A percentile compares a stretch with the other conserved stretches of the same genome.
These are phyloP conservation scores for Lamellibrachia luymesi DNA, from an alignment of 1,140 invertebrate genomes.

Conservation along the genomic window DNA sequence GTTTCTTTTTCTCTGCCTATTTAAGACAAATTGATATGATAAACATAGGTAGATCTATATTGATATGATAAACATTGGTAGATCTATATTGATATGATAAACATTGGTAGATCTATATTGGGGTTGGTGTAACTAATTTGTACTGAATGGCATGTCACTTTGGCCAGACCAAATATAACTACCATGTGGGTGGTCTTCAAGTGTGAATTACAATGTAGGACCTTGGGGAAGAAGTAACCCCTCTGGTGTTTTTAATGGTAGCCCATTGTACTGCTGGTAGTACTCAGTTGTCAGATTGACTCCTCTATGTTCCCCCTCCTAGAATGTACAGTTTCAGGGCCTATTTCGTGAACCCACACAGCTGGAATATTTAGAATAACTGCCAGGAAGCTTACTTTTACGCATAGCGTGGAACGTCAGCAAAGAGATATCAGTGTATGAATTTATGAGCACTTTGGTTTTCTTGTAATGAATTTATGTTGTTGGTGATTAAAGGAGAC, in stretches of 20 bases:
- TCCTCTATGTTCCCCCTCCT: background rate
- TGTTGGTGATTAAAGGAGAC: too few species aligned
- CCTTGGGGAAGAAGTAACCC: background rate
- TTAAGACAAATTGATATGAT: too few species aligned
- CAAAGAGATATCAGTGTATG: too few species aligned
- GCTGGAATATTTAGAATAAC: background rate
- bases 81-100: too few species aligned
- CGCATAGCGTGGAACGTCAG: background rate
- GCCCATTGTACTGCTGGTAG: background rate
- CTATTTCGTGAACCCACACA: background rate
- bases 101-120: too few species aligned
- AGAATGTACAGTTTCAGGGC: background rate
- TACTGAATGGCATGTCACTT: background rate
- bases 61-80: too few species aligned
- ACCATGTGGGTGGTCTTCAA: slow-evolving; percentile 7
- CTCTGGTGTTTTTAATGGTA: background rate
- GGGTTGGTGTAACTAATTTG: too few species aligned
- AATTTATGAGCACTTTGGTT: too few species aligned
- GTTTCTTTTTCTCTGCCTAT: too few species aligned
- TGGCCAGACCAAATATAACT: background rate
- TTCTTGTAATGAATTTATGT: too few species aligned
- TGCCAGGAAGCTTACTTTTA: background rate
- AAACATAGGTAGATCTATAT: too few species aligned
- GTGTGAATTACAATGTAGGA: background rate
- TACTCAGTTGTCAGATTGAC: background rate